Evolutionary conservation across 2,113 vertebrate genomes (phyloP), one percentile per base, ranked within the genome.

Genomic region (Osmerus mordax): DNA sequence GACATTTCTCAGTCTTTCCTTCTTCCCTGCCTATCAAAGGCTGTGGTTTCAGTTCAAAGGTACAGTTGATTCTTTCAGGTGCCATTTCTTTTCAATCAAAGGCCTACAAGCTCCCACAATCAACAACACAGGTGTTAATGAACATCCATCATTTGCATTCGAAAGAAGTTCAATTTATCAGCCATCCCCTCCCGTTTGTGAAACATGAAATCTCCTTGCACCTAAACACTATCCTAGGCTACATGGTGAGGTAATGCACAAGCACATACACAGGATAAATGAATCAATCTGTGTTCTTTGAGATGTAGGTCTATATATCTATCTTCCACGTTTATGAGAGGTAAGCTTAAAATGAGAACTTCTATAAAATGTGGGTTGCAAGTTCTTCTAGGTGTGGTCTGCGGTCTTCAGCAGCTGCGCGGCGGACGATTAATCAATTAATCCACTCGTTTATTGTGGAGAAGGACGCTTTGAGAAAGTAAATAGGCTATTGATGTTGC

Each of bases 81-180:
- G 87, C 75, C 78, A 83, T 87, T 90, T 88, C 82, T 78, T 85
- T 84, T 90, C 86, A 90, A 91, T 92, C 89, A 91, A 91, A 89
- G 88, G 80, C 82, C 25, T 76, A 73, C 74, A 73, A 82, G 83
- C 85, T 81, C 80, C 70, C 63, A 76, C 90, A 92, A 91, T 92
- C 91, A 84, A 92, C 92, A 93, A 90, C 78, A 23, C 81, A 86
- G 83, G 89, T 89, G 91, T 88, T 92, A 91, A 92, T 93, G 89
- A 92, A 87, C 87, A 90, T 91, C 86, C 80, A 0, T 7, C 80
- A 87, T 88, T 88, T 88, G 88, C 90, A 91, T 92, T 83, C 82
- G 81, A 92, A 91, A 89, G 87, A 41, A 21, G 70, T 83, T 72
- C 89, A 90, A 78, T 89, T 90, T 87, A 91, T 81, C 60, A 83